These are phyloP conservation scores for human DNA, from an alignment of 2,113 vertebrate genomes.

Conservation along the genomic window GRCh38 chr2:164435501-164436000, in stretches of 20 bases:
- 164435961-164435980: constrained; percentile 73
- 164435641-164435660: constrained; percentile 97
- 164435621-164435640: constrained; percentile 99
- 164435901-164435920: constrained; percentile 69
- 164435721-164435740: constrained; percentile 99
- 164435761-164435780: constrained; percentile 86
- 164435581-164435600: constrained; percentile 97
- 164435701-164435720: constrained; percentile 98
- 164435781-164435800: constrained; percentile 73
- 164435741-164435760: constrained; percentile 90
- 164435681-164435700: constrained; percentile 91
- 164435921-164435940: constrained; percentile 56
- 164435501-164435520: constrained; percentile 79
- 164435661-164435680: constrained; percentile 89
- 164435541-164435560: constrained; percentile 87
- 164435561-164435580: constrained; percentile 96
- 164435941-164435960: constrained; percentile 46
- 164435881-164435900: constrained; percentile 65
- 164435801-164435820: constrained; percentile 82
- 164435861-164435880: constrained; percentile 76
- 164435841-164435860: constrained; percentile 79
- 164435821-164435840: constrained; percentile 64
- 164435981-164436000: constrained; percentile 36
- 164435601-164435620: constrained; percentile 99
- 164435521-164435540: constrained; percentile 82